Conservation (phyloP, 2,888 invertebrate genomes). For the Tetheella fluctuosa region DNA sequence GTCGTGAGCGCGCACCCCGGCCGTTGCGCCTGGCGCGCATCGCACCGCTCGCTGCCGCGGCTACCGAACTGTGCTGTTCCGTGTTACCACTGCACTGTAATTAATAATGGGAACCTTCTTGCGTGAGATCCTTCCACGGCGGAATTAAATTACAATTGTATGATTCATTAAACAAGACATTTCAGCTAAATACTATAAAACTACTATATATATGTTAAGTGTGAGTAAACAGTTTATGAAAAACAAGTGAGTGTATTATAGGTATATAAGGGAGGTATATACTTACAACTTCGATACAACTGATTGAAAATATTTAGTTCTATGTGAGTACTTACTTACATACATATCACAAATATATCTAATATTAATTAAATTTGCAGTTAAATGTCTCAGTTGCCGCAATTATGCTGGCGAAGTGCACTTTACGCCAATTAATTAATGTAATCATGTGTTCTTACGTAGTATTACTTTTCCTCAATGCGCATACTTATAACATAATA, state of each 20-base stretch:
- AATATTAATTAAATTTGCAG: background rate
- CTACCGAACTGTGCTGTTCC: slow-evolving; percentile 51
- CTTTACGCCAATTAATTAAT: background rate
- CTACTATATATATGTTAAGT: background rate
- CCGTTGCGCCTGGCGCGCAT: slow-evolving; percentile 38
- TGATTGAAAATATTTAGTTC: background rate
- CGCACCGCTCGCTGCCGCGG: slow-evolving; percentile 25
- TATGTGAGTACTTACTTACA: no score
- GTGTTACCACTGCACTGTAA: slow-evolving; percentile 45
- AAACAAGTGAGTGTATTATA: no score
- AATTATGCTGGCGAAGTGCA: background rate
- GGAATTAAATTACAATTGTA: slow-evolving; percentile 21
- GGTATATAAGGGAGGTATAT: background rate
- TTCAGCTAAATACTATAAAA: background rate
- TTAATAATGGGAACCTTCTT: slow-evolving; percentile 56
- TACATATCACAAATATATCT: background rate
- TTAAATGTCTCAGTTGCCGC: background rate
- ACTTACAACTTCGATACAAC: background rate
- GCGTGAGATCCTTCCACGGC: slow-evolving; percentile 25
- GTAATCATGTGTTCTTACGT: background rate
- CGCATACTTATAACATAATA: slow-evolving; percentile 17
- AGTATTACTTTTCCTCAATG: slow-evolving; percentile 1
- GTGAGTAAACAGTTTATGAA: background rate
- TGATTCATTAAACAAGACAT: background rate
- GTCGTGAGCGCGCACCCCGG: slow-evolving; percentile 57